Base-by-base conservation (phyloP, 2,797 vertebrate species). In the Anguilla marmorata region DNA sequence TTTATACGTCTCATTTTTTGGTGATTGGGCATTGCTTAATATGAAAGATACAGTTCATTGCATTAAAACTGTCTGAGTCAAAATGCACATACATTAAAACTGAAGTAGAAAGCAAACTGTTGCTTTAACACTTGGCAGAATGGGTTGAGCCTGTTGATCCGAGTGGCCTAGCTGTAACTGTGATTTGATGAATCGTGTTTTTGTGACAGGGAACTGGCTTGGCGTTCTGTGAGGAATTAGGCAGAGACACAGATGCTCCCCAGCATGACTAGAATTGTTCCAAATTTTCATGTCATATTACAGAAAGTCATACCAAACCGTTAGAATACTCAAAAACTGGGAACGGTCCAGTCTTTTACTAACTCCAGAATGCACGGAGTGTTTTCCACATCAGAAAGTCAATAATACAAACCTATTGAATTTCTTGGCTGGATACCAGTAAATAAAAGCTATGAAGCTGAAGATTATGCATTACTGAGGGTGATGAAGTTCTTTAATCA, bases 391-490 rank as follows among this genome's bases (percentile, higher is more conserved):
- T 30, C 45, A 74, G 24, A 33, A 85, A 85, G 52, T 85, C 33
- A 69, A 3, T 24, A n/a, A 50, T 82, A 50, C 5, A 50, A 24
- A 82, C 45, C 24, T 85, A 45, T 50, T 74, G 56, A 54, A 58
- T 48, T 79, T 84, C 41, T 66, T 84, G 63, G 27, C 80, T 52
- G 60, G n/a, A 84, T 56, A 72, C 72, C 80, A 85, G 21, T 54
- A 54, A 72, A 88, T 84, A 85, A 52, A 56, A 66, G 87, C 76
- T 76, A 85, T 56, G 66, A 88, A 88, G 69, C 37, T 85, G 50
- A 50, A 76, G 87, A 63, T 85, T 85, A 88, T 54, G 66, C 50
- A 48, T 74, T 45, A 88, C 87, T 85, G 76, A 88, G 63, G 82
- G 19, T 37, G 66, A 58, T 30, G 9, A 86, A 86, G 33, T 85